A percentile compares a stretch with the other conserved stretches of the same genome.
Conservation (phyloP, 2,888 invertebrate genomes). For the Coelinius sp. region DNA sequence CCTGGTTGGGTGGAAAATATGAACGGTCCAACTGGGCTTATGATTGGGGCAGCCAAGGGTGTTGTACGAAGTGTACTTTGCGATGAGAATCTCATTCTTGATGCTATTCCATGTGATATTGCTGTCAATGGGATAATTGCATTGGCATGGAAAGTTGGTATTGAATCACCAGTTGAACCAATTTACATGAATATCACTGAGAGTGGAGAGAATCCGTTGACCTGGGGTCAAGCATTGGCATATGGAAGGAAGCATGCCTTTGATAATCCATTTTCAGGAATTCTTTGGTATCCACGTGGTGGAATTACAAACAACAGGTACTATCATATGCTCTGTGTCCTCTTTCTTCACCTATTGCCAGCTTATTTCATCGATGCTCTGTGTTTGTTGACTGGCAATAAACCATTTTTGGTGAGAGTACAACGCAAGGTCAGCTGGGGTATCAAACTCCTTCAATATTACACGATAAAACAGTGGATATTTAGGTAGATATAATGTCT, state of each 20-base stretch:
- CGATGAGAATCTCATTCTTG: conserved; percentile 75
- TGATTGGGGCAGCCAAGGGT: conserved; percentile 87
- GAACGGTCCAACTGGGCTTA: conserved; percentile 89
- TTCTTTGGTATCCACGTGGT: conserved; percentile 75
- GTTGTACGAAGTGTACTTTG: conserved; percentile 90
- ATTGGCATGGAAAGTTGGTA: conserved; percentile 79
- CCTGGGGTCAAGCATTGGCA: conserved; percentile 88
- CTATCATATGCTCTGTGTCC: conserved; percentile 77
- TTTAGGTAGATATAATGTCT: conserved; percentile 71
- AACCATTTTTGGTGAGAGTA: conserved; percentile 80
- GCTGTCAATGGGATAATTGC: conserved; percentile 85
- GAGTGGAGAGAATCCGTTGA: conserved; percentile 82
- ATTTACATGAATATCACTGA: conserved; percentile 85
- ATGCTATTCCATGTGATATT: conserved; percentile 85
- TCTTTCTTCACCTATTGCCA: conserved; percentile 83
- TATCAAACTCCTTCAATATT: conserved; percentile 80
- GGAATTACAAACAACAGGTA: conserved; percentile 79
- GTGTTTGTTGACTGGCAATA: conserved; percentile 78
- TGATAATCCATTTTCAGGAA: conserved; percentile 73
- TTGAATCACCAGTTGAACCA: conserved; percentile 68
- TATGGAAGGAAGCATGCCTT: conserved; percentile 75
- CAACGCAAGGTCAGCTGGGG: conserved; percentile 78
- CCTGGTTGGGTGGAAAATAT: conserved; percentile 94
- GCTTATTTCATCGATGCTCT: conserved; percentile 84
- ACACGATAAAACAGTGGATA: conserved; percentile 86